A percentile compares a stretch with the other conserved stretches of the same genome.
Evolutionary conservation across 2,888 invertebrate species (phyloP).

Genomic region (Abrostola tripartita): DNA sequence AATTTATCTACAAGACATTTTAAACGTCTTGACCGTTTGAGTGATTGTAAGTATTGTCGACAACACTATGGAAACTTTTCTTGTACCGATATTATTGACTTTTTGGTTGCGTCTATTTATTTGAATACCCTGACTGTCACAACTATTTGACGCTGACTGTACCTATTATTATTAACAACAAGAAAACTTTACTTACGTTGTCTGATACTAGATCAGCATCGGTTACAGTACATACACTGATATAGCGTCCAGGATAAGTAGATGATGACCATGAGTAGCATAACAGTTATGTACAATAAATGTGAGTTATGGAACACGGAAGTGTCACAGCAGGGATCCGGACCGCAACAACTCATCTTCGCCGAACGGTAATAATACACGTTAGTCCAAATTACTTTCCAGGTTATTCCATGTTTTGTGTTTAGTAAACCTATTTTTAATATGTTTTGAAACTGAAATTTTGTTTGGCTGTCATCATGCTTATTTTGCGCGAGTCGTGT

Average conservation of each 20-base stretch:
- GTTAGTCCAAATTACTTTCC: constrained; percentile 5
- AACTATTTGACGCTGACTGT: too few species aligned
- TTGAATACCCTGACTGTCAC: too few species aligned
- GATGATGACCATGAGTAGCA: constrained; percentile 63
- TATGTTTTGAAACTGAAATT: background rate
- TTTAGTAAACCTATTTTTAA: background rate
- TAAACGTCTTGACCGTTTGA: too few species aligned
- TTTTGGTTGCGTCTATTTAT: too few species aligned
- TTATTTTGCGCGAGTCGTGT: too few species aligned
- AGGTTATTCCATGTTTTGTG: constrained; percentile 5
- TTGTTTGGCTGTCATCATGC: background rate
- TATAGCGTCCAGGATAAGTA: constrained; percentile 66
- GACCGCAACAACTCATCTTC: constrained; percentile 56
- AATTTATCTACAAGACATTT: too few species aligned
- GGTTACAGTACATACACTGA: constrained; percentile 39
- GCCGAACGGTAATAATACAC: background rate
- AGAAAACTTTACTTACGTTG: too few species aligned
- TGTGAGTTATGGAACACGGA: constrained; percentile 59
- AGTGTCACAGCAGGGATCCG: constrained; percentile 37
- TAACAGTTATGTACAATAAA: constrained; percentile 55
- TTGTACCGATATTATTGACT: too few species aligned
- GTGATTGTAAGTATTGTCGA: too few species aligned
- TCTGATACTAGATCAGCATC: too few species aligned
- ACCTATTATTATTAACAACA: too few species aligned
- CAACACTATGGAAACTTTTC: too few species aligned